Conservation (phyloP, 1,140 invertebrate species). For the Drosophila aff. region DNA sequence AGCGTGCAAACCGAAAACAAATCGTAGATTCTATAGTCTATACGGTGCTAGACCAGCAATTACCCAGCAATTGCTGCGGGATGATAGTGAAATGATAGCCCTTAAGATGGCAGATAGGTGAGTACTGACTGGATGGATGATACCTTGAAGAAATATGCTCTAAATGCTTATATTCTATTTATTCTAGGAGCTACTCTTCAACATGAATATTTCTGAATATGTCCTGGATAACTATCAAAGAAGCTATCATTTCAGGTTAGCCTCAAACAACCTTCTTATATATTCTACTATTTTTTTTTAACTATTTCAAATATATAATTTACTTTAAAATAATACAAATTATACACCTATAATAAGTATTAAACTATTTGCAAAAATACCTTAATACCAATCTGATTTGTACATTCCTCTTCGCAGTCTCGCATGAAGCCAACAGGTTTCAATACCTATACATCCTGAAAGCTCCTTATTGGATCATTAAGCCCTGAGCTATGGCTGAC, state of each 20-base stretch:
- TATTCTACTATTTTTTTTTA: neutral
- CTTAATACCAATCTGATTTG: neutral
- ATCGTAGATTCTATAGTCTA: conserved; percentile 30
- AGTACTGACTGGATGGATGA: too few relatives aligned
- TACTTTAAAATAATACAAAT: neutral
- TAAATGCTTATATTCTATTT: neutral
- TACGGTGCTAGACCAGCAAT: conserved; percentile 23
- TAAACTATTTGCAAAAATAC: neutral
- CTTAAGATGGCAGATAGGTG: neutral
- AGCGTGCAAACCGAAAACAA: conserved; percentile 32
- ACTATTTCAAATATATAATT: too few relatives aligned
- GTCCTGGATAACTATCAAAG: neutral
- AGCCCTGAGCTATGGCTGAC: conserved; percentile 19
- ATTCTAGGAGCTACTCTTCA: neutral
- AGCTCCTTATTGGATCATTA: conserved; percentile 35
- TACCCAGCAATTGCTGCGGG: conserved; percentile 4
- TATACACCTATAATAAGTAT: neutral
- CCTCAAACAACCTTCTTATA: neutral
- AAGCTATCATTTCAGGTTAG: neutral
- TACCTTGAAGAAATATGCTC: neutral
- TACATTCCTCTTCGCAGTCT: neutral
- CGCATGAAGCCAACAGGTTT: conserved; percentile 28
- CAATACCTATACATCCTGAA: conserved; percentile 1
- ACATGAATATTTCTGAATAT: neutral
- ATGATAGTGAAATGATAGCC: neutral